These are phyloP conservation scores for Drosophila paulistorum DNA, from an alignment of 1,140 invertebrate genomes.

Conservation along the genomic window DNA sequence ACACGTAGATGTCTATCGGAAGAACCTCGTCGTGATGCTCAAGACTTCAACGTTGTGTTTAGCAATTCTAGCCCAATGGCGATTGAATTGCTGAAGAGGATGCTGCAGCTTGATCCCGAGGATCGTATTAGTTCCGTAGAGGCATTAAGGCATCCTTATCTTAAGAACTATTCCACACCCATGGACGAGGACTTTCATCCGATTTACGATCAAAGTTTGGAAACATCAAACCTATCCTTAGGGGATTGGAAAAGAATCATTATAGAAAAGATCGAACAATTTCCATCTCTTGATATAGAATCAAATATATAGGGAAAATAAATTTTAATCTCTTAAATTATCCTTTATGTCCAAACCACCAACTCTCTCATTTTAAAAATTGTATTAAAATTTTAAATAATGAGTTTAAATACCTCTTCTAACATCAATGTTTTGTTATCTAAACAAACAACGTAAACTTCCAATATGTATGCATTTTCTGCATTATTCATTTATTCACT, in stretches of 20 bases:
- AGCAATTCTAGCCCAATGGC: slow-evolving; percentile 95
- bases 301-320: too few relatives aligned
- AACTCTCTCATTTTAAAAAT: too few relatives aligned
- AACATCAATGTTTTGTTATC: too few relatives aligned
- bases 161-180: slow-evolving; percentile 92
- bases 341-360: too few relatives aligned
- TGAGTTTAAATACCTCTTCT: too few relatives aligned
- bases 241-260: slow-evolving; percentile 96
- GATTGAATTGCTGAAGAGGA: slow-evolving; percentile 95
- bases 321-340: too few relatives aligned
- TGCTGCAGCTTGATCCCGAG: slow-evolving; percentile 97
- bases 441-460: too few relatives aligned
- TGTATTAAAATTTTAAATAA: too few relatives aligned
- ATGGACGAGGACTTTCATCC: slow-evolving; percentile 92
- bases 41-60: slow-evolving; percentile 95
- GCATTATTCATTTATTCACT: background rate
- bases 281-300: background rate
- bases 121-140: slow-evolving; percentile 95
- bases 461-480: too few relatives aligned
- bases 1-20: slow-evolving; percentile 93
- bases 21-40: slow-evolving; percentile 91
- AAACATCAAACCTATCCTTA: slow-evolving; percentile 94
- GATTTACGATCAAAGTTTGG: slow-evolving; percentile 96
- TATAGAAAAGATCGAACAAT: slow-evolving; percentile 86
- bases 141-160: slow-evolving; percentile 92